Conservation (phyloP, 2,797 vertebrate species). For the Acanthornis magna region DNA sequence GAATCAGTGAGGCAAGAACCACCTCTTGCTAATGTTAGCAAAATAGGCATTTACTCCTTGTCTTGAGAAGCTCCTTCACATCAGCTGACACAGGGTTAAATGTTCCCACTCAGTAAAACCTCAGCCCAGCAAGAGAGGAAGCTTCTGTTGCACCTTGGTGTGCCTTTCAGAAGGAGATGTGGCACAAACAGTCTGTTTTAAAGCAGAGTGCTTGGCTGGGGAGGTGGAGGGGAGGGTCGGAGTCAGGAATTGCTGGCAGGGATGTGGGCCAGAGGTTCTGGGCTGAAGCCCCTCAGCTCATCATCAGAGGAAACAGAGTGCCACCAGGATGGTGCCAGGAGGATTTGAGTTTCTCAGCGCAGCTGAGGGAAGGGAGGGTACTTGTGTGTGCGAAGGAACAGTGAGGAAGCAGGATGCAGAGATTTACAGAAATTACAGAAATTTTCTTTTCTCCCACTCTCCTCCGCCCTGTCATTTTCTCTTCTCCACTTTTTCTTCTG, state of each 20-base stretch:
- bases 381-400: not conserved
- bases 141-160: not conserved
- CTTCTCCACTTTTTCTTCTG: not conserved
- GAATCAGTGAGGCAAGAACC: not conserved
- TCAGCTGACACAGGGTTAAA: not conserved
- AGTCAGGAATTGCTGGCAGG: not conserved
- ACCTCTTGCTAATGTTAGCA: not conserved
- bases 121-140: not conserved
- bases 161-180: not conserved
- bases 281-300: not conserved
- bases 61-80: not conserved
- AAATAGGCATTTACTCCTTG: not conserved
- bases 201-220: not conserved
- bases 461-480: not conserved
- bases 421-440: not conserved
- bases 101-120: not conserved
- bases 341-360: not conserved
- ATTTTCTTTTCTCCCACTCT: slow-evolving; percentile 2
- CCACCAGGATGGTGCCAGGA: not conserved
- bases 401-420: not conserved
- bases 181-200: not conserved
- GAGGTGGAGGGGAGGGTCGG: not conserved
- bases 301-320: not conserved
- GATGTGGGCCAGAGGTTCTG: not conserved
- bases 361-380: not conserved